Conservation (phyloP, 2,888 invertebrate species). For the Torymus tubicola region DNA sequence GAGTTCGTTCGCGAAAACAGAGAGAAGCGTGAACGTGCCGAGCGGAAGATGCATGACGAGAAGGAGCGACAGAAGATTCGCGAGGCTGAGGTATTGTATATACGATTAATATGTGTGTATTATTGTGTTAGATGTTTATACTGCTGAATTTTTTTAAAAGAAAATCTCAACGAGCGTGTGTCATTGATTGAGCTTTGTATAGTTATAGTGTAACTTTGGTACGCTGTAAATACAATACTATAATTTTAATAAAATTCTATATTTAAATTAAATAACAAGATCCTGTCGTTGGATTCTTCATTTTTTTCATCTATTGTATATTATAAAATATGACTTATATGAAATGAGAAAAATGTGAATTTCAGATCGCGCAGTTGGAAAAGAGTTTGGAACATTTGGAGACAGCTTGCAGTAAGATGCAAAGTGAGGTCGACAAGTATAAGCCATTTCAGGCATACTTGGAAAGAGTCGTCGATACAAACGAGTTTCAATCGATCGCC, state of each 20-base stretch:
- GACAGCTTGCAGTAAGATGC: constrained; percentile 78
- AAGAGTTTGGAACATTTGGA: constrained; percentile 77
- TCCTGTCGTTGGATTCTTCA: too few relatives aligned
- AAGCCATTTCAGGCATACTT: constrained; percentile 81
- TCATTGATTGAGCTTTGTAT: too few relatives aligned
- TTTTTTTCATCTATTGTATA: too few relatives aligned
- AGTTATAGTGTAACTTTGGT: too few relatives aligned
- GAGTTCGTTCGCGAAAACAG: constrained; percentile 82
- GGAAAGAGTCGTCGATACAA: constrained; percentile 77
- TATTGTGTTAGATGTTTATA: too few relatives aligned
- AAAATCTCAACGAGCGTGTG: too few relatives aligned
- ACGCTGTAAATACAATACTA: too few relatives aligned
- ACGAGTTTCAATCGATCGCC: constrained; percentile 80
- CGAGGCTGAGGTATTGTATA: constrained; percentile 59
- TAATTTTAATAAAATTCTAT: too few relatives aligned
- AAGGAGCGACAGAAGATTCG: constrained; percentile 77
- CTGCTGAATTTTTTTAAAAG: not conserved
- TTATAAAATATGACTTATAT: too few relatives aligned
- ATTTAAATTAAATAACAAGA: too few relatives aligned
- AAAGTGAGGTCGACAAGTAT: constrained; percentile 79
- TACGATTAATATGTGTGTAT: too few relatives aligned
- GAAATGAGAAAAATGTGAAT: not conserved
- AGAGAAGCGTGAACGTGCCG: constrained; percentile 81
- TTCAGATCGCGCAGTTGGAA: constrained; percentile 77
- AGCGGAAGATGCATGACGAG: constrained; percentile 80